phyloP scores from a whole-genome alignment of 2,113 vertebrate species.

The Ochotona princeps region DNA sequence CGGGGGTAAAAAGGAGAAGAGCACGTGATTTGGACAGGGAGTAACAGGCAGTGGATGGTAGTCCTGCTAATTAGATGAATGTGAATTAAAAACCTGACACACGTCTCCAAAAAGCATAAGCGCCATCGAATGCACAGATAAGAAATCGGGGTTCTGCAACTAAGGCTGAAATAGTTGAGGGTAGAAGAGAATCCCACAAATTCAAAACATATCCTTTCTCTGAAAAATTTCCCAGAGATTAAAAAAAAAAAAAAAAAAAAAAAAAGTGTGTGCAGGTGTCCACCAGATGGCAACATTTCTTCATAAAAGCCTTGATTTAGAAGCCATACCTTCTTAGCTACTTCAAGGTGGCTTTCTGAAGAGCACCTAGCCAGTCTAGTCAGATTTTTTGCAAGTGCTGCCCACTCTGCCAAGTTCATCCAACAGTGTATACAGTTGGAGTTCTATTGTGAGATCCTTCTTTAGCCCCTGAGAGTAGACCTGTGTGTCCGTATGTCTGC shows the following conservation, averaged over 20 bases:
- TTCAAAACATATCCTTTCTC: not conserved
- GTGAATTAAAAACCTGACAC: not conserved
- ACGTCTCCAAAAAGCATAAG: not conserved
- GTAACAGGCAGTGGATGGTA: not conserved
- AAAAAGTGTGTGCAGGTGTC: constrained; percentile 51
- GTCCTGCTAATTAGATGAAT: not conserved
- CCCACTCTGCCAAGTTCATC: not conserved
- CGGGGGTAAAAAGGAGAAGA: not conserved
- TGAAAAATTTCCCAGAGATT: not conserved
- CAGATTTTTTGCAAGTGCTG: not conserved
- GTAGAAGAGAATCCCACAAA: not conserved
- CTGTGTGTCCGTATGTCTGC: too few relatives aligned
- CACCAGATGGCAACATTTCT: constrained; percentile 79
- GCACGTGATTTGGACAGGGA: not conserved
- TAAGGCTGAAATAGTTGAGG: not conserved
- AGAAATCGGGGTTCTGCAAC: not conserved
- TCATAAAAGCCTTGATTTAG: constrained; percentile 58
- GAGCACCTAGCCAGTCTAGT: not conserved
- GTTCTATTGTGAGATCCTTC: not conserved
- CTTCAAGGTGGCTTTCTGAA: not conserved
- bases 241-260: not conserved
- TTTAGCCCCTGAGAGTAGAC: not conserved
- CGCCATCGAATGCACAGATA: not conserved
- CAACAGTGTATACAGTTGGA: not conserved
- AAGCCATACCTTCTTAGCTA: not conserved